Evolutionary conservation across 2,113 vertebrate genomes (phyloP), one percentile per base, ranked within the genome.

Genomic region (Eudorcas thomsonii): DNA sequence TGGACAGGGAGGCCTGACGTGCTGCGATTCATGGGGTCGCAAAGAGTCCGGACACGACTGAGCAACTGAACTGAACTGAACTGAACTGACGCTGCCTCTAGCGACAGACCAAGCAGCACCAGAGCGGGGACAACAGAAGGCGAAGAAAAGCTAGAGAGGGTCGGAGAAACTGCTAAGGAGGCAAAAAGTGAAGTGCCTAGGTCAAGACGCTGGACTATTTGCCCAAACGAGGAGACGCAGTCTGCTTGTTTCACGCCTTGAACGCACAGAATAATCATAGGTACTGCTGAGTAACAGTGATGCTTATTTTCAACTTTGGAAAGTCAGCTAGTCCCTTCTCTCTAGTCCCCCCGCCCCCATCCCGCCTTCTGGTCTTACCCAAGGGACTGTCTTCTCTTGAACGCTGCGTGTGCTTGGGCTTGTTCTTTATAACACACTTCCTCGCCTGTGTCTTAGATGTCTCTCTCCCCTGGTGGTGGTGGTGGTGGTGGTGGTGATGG

Each of bases 51-150:
- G 10, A 48, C 10, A 48, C 48, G 48, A 48, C 48, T 48, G 48
- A 48, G 7, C 48, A 10, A 48, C 48, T 48, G 48, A 48, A 48
- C 10, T 11, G 48, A 48, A 48, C 48, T 48, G 48, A 48, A 48
- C 48, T 48, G 48, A 48, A 48, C 48, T 48, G 48, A 48, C 10
- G 84, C 95, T 96, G 97, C 96, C 98, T 67, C 98, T 95, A 96
- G 95, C 74, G 97, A 85, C 71, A 50, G 17, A 28, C 19, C 4
- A 10, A 52, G 82, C 55, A 89, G 92, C 36, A 62, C 1, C 39
- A 43, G 36, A 28, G 19, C 5, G 16, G 43, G 33, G 17, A 4
- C 57, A 25, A 86, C 21, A 36, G 16, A 50, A 21, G 5, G 54
- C 6, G 2, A 54, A 60, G 55, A 6, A 57, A 87, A 60, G 26